Base-by-base conservation (phyloP, 1,140 invertebrate genomes). In the Polypedilum vanderplanki region DNA sequence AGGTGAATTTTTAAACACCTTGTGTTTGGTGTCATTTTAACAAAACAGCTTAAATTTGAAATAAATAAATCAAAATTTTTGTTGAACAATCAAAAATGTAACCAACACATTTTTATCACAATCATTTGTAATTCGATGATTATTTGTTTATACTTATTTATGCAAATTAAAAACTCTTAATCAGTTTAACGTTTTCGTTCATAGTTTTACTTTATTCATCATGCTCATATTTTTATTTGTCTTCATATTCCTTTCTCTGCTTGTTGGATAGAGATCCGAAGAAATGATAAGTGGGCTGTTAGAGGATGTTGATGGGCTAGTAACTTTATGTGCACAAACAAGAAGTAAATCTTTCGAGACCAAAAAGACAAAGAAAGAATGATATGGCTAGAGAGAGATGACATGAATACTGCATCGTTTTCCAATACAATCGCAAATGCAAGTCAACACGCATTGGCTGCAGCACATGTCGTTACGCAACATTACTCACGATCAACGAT, bases 141-240 rank as follows among this genome's bases (percentile, higher is more conserved):
- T 70, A 70, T 70, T 70, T 70, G 65, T 70, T 70, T 70, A 70
- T 20, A 22, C 20, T 70, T 57, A 57, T 70, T 70, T 70, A 70
- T 70, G 65, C 10, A 70, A 70, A 70, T 70, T 70, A 70, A 70
- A 57, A 57, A 70, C 65, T 18, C 65, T 70, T 70, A 70, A 70
- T 70, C 46, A 57, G 12, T 57, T 57, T 15, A n/a, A 46, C 46
- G 12, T 57, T 4, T 57, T 57, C 46, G 15, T 57, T 57, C 46
- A 57, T 3, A 12, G 46, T 15, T 3, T 57, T 3, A n/a, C 46
- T 57, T 57, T 12, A 5, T 15, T 57, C 46, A n/a, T 57, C 46
- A 57, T 57, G 0, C 12, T 57, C 10, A 57, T n/a, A 33, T 57
- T 57, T n/a, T 0, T 33, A 33, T 33, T 5, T n/a, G n/a, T 46